Percentiles rank a stretch among this genome's conserved stretches.
Conservation (phyloP, 2,797 vertebrate genomes). For the Chromis chromis region DNA sequence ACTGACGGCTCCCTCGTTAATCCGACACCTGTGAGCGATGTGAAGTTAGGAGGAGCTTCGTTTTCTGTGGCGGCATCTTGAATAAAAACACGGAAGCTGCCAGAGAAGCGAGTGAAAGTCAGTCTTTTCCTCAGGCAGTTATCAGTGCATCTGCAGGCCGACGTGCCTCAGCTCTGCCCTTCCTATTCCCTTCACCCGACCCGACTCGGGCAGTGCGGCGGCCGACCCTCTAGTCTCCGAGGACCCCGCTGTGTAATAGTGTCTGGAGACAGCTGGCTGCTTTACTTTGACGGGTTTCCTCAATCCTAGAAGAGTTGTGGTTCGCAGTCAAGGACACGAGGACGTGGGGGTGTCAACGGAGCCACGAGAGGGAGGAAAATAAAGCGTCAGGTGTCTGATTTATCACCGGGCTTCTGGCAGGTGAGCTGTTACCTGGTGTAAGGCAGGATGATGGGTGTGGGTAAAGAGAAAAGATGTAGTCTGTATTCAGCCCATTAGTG, state of each 20-base stretch:
- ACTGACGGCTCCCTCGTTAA: conserved; percentile 38
- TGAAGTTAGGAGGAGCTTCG: conserved; percentile 10
- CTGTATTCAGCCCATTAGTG: conserved; percentile 56
- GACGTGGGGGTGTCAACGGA: conserved; percentile 45
- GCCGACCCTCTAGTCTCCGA: conserved; percentile 2
- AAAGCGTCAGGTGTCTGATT: conserved; percentile 27
- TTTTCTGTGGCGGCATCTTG: conserved; percentile 26
- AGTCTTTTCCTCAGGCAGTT: conserved; percentile 35
- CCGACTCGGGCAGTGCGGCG: conserved; percentile 27
- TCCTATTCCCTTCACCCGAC: conserved; percentile 35
- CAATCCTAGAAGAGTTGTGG: conserved; percentile 38
- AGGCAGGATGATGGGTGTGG: conserved; percentile 40
- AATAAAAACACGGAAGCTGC: conserved; percentile 36
- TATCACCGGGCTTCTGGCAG: conserved; percentile 42
- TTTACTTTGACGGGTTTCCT: conserved; percentile 19
- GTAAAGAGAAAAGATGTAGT: conserved; percentile 36
- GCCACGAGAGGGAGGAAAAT: conserved; percentile 23
- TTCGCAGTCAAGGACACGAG: conserved; percentile 58
- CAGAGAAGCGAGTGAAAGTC: conserved; percentile 8
- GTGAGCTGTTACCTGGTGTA: conserved; percentile 36
- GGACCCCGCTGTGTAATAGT: conserved; percentile 8
- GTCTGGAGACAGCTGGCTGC: not conserved
- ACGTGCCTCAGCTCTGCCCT: conserved; percentile 44
- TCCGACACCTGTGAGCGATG: conserved; percentile 36
- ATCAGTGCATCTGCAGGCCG: conserved; percentile 29